Percentiles rank a stretch among this genome's conserved stretches.
These are phyloP conservation scores for Sialis fuliginosa DNA, from an alignment of 2,888 invertebrate species.

Conservation along the genomic window DNA sequence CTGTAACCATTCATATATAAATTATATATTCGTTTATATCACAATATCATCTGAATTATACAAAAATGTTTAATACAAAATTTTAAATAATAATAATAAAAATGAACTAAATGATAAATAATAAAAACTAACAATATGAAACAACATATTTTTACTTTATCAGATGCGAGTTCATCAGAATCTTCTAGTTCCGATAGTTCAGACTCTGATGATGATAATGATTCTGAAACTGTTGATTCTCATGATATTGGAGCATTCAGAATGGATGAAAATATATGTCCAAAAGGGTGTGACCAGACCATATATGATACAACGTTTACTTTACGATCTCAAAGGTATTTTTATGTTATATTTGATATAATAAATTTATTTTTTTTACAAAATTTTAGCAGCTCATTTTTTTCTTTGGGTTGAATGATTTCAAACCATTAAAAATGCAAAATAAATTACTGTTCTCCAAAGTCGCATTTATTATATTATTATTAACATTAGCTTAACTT, in stretches of 20 bases:
- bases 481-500: too few species aligned
- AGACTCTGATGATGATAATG: conserved; percentile 38
- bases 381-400: too few species aligned
- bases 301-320: conserved; percentile 50
- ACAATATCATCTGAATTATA: too few species aligned
- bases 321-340: conserved; percentile 37
- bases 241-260: conserved; percentile 45
- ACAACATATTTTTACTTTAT: background rate
- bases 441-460: too few species aligned
- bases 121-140: too few species aligned
- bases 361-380: too few species aligned
- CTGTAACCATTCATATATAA: too few species aligned
- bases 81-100: background rate
- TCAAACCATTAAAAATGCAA: too few species aligned
- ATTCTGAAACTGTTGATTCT: conserved; percentile 41
- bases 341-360: background rate
- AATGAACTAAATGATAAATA: too few species aligned
- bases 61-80: background rate
- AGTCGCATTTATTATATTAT: too few species aligned
- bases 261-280: conserved; percentile 54
- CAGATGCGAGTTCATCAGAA: conserved; percentile 21
- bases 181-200: conserved; percentile 3
- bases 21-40: too few species aligned
- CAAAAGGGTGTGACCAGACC: conserved; percentile 47
- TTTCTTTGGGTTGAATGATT: too few species aligned